Conservation (phyloP, 2,113 vertebrate genomes). For the Megatriorchis doriae region DNA sequence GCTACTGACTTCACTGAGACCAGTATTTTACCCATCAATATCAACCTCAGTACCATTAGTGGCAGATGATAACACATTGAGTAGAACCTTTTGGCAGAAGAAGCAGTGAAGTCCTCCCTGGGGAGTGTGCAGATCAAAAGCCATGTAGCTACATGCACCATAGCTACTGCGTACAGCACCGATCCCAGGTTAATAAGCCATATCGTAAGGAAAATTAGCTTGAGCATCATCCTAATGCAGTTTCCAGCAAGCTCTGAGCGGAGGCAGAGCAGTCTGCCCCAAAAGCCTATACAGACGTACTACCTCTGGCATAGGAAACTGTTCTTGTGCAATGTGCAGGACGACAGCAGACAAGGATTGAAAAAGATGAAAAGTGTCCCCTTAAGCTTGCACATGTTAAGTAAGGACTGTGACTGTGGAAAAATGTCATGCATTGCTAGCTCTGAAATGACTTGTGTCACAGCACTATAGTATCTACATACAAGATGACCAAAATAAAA, state of each 20-base stretch:
- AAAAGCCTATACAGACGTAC: not conserved
- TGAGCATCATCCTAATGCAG: not conserved
- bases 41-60: not conserved
- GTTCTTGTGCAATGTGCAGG: not conserved
- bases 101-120: not conserved
- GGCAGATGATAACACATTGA: not conserved
- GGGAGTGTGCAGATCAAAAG: not conserved
- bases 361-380: not conserved
- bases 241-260: not conserved
- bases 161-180: not conserved
- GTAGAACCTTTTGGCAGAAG: not conserved
- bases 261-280: not conserved
- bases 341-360: not conserved
- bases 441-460: not conserved
- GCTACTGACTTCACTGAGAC: not conserved
- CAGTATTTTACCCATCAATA: constrained; percentile 4
- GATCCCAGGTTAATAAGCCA: not conserved
- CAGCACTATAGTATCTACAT: not conserved
- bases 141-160: not conserved
- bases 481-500: not conserved
- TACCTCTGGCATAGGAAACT: not conserved
- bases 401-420: not conserved
- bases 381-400: not conserved
- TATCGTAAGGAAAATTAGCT: not conserved
- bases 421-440: not conserved